Evolutionary conservation across 2,113 vertebrate species (phyloP).

Genomic region (Gadus macrocephalus): DNA sequence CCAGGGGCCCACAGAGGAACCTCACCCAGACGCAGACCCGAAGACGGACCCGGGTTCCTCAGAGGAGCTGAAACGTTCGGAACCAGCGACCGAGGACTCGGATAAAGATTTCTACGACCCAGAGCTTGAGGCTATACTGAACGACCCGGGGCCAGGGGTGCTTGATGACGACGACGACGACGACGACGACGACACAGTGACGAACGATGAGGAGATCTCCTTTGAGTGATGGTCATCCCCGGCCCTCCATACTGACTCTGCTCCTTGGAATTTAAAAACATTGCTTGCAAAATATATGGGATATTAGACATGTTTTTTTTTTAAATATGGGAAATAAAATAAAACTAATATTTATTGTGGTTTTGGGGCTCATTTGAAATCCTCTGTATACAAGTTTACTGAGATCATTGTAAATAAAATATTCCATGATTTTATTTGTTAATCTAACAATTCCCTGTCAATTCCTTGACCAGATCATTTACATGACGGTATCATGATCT

Average conservation of each 20-base stretch:
- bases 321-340: not conserved
- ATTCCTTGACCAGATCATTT: too few species aligned
- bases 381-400: not conserved
- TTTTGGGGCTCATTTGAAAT: not conserved
- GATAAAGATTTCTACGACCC: not conserved
- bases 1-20: not conserved
- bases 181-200: not conserved
- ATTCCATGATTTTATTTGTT: not conserved
- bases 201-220: not conserved
- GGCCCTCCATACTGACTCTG: not conserved
- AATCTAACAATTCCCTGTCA: not conserved
- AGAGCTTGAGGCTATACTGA: conserved; percentile 5
- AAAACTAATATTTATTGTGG: not conserved
- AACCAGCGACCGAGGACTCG: not conserved
- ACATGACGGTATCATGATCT: too few species aligned
- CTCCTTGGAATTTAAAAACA: not conserved
- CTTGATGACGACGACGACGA: not conserved
- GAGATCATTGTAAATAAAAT: not conserved
- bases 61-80: not conserved
- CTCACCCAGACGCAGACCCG: not conserved
- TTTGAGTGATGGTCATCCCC: not conserved
- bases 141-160: not conserved
- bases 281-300: not conserved
- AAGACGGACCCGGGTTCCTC: not conserved
- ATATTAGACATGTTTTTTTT: not conserved